Evolutionary conservation across 1,140 invertebrate genomes (phyloP), one percentile per base, ranked within the genome.

Genomic region (Drosophila triauraria): DNA sequence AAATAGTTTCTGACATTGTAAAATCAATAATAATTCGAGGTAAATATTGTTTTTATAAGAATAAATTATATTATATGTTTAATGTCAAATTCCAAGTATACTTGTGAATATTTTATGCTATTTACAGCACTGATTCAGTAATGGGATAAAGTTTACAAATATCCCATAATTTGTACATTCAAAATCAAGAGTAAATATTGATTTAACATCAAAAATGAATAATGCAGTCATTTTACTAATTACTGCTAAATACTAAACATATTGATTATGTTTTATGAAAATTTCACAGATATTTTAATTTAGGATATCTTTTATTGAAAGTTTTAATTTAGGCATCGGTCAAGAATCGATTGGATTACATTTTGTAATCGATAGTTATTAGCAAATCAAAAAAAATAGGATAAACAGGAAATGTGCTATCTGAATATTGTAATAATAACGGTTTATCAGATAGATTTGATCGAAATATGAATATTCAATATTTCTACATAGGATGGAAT

Each of bases 401-500:
- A 13, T 8, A 13, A 32, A 20, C 1, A 20, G 13, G 1, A 54
- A 56, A 7, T 3, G 4, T 17, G 12, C 5, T 20, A 32, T 13
- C 3, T 3, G 30, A 12, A 17, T 32, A 32, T 17, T 12, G 4
- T 12, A 10, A 17, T 8, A 51, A 32, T 32, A 20, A 0, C 17
- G 1, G 2, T 3, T 20, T 8, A 13, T 8, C 7, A 20, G 13
- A 20, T 20, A 15, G 15, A 32, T 27, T 12, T 32, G 1, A 54
- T 38, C 20, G 5, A 23, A 54, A 40, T 25, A 56, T n/a, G 4
- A 40, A 9, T 25, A 25, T 0, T 25, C 38, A 6, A 15, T 9
- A 38, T 23, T 25, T 8, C 5, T n/a, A 3, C 2, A n/a, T 38
- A 23, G 10, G 27, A 58, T 48, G 75, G 50, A 83, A 70, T 87